Evolutionary conservation across 2,888 invertebrate genomes (phyloP).

Genomic region (Anorthoa munda): DNA sequence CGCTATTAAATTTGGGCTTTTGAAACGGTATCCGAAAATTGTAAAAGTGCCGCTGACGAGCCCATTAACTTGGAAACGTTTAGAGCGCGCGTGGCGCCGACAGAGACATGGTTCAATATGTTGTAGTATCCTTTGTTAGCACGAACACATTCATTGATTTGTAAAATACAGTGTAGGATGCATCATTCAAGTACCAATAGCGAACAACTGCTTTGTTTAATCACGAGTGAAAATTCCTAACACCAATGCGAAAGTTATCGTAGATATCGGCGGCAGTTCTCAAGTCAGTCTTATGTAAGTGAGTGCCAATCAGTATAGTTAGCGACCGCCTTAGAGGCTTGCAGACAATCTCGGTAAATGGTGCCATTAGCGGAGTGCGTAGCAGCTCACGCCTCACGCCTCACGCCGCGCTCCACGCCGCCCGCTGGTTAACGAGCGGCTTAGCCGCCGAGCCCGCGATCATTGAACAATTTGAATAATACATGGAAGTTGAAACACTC

Average conservation of each 20-base stretch:
- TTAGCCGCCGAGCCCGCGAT: conserved; percentile 72
- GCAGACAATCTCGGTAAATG: conserved; percentile 83
- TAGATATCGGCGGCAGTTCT: conserved; percentile 34
- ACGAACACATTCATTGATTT: conserved; percentile 18
- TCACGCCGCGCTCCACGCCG: too few species aligned
- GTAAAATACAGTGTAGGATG: neutral
- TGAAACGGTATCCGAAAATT: conserved; percentile 69
- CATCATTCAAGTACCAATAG: neutral
- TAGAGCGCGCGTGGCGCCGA: conserved; percentile 19
- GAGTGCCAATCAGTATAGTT: conserved; percentile 74
- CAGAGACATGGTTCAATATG: conserved; percentile 16
- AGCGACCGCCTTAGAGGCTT: conserved; percentile 69
- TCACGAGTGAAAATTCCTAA: conserved; percentile 1
- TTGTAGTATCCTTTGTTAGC: conserved; percentile 8
- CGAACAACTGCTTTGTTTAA: neutral
- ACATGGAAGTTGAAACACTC: conserved; percentile 78
- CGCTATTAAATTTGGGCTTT: conserved; percentile 72
- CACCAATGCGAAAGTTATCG: conserved; percentile 31
- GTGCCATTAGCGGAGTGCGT: conserved; percentile 81
- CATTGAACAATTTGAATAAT: conserved; percentile 86
- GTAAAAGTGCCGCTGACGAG: conserved; percentile 71
- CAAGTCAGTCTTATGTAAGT: conserved; percentile 60
- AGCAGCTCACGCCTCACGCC: conserved; percentile 67
- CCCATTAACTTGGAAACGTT: conserved; percentile 59
- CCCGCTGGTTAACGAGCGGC: conserved; percentile 74